Base-by-base conservation (phyloP, 2,113 vertebrate genomes). In the Hassar affinis region DNA sequence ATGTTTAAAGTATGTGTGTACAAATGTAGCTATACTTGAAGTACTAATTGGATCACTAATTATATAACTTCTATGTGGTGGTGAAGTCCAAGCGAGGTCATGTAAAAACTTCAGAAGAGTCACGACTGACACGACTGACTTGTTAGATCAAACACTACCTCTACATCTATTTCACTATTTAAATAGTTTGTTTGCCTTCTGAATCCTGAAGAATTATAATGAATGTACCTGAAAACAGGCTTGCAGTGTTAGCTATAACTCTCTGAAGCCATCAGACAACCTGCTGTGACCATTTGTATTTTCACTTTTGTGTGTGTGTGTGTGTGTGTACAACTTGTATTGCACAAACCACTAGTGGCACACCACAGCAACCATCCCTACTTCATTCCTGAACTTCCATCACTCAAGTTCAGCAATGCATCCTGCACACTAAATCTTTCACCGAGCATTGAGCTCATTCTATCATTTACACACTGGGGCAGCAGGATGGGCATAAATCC, bases 401-500 rank as follows among this genome's bases (percentile, higher is more conserved):
- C 45, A 82, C 84, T 69, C 80, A 62, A 14, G 78, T 66, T 52
- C 45, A 80, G n/a, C 56, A 49, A 51, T 54, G 71, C 72, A 66
- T 27, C 64, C 72, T 47, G 7, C 30, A 64, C 56, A 25, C 52
- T 86, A 38, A 86, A 85, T 83, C 56, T 68, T 54, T 74, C 11
- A 77, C 68, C 54, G 51, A 79, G 42, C 45, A 66, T 5, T 35
- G 35, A 61, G 10, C 80, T 64, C 81, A 25, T 38, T 68, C 62
- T 25, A 56, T 77, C 80, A 74, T 81, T 78, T 71, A 78, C 74
- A 85, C 68, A 22, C 14, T 69, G 71, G 33, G 56, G 35, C 61
- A 75, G 57, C 81, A 42, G 78, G 57, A 52, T 20, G 68, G 45
- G 51, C 30, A 66, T 75, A 84, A 81, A 83, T 83, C 38, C 61